phyloP scores from a whole-genome alignment of 1,140 invertebrate genomes.

The Drosophila ohnishii region DNA sequence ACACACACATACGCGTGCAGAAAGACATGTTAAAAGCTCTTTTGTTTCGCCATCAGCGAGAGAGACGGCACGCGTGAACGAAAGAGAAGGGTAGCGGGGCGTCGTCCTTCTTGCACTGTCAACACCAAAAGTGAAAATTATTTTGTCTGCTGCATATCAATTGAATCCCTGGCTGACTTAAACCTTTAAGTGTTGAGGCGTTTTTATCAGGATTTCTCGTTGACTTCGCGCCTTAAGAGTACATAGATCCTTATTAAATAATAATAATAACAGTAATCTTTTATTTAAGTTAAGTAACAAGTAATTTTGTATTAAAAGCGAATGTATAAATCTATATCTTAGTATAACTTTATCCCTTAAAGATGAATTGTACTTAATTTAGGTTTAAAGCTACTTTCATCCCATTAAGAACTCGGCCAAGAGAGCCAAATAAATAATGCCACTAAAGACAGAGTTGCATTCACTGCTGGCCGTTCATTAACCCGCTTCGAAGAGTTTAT shows the following conservation, averaged over 20 bases:
- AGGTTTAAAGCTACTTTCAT: conserved; percentile 5
- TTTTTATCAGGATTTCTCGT: no score
- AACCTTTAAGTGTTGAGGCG: not conserved
- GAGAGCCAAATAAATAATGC: conserved; percentile 28
- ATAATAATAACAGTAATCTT: not conserved
- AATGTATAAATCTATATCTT: no score
- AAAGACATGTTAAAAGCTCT: conserved; percentile 59
- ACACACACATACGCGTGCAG: conserved; percentile 14
- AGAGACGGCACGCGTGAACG: not conserved
- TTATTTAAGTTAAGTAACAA: no score
- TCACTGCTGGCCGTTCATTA: conserved; percentile 31
- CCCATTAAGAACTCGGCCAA: conserved; percentile 14
- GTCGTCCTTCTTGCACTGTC: conserved; percentile 32
- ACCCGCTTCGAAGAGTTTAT: conserved; percentile 27
- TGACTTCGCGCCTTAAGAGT: not conserved
- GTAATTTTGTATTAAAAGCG: no score
- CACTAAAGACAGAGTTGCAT: conserved; percentile 13
- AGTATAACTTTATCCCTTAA: no score
- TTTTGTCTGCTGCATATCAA: conserved; percentile 52
- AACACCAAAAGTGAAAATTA: conserved; percentile 43
- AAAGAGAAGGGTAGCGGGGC: not conserved
- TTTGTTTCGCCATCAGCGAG: conserved; percentile 51
- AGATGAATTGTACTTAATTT: not conserved
- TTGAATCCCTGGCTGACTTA: conserved; percentile 6
- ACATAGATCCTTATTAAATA: not conserved